Conservation (phyloP, 2,113 vertebrate genomes). For the Phaethon lepturus region DNA sequence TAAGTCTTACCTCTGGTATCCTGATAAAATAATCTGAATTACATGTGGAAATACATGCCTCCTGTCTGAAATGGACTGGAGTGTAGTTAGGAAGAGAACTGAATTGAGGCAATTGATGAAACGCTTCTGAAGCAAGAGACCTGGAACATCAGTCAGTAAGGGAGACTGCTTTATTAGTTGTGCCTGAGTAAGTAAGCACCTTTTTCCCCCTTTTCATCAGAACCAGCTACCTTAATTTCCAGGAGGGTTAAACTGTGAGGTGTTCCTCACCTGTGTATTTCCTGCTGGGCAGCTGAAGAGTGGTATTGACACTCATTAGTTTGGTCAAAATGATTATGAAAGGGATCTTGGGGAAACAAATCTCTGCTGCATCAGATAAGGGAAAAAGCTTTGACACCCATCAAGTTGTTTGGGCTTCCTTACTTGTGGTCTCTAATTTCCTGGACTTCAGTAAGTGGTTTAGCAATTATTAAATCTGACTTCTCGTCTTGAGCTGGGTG, state of each 20-base stretch:
- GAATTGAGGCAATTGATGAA: neutral
- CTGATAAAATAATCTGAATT: neutral
- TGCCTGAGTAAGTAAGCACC: neutral
- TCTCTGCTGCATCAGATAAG: neutral
- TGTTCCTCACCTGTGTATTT: neutral
- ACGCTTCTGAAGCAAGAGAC: neutral
- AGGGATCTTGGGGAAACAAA: neutral
- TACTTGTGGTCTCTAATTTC: neutral
- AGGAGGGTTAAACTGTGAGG: neutral
- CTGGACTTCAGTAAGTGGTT: neutral
- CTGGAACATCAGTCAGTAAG: neutral
- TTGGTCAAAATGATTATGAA: neutral
- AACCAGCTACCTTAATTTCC: neutral
- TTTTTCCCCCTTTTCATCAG: neutral
- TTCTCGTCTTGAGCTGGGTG: neutral
- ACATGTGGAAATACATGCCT: neutral
- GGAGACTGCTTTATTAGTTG: neutral
- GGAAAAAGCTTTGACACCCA: neutral
- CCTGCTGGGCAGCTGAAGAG: neutral
- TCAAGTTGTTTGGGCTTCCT: neutral
- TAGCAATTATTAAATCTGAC: neutral
- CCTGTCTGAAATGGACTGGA: neutral
- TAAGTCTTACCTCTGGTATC: neutral
- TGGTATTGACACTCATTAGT: neutral
- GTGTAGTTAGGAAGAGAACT: neutral